Evolutionary conservation across 2,797 vertebrate genomes (phyloP), one percentile per base, ranked within the genome.

Genomic region (Diplodus puntazzo): DNA sequence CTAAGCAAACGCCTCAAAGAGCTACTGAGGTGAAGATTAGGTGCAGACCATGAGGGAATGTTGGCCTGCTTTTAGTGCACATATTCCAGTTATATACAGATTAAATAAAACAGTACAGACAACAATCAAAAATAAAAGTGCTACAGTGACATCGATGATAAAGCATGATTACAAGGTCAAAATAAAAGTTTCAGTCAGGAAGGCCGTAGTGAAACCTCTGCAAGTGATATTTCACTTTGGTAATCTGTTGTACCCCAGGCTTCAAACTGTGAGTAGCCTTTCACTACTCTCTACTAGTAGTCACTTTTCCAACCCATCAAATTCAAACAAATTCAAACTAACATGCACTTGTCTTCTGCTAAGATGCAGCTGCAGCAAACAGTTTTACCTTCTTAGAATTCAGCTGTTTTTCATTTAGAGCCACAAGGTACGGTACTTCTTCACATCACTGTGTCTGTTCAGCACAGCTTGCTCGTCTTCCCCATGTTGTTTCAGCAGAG

Each of bases 121-220:
- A 68, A 77, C 21, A 63, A 2, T 83, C 43, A 68, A 75, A 88
- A 88, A 75, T 25, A 82, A 92, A 95, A 90, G 90, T 92, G 90
- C 91, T 81, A 61, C 61, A 90, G 90, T 90, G 83, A 88, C 58
- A 62, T 49, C 0, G 2, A 86, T 23, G 50, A 73, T 72, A 60
- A 86, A 90, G 45, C 59, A 62, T 23, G 67, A 74, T 43, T 39
- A 85, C 54, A 42, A 67, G 18, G 39, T 68, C 6, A 27, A 72
- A 61, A 72, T 23, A 23, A 13, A 70, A 61, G 21, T 16, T 12
- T 52, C 8, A n/a, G 45, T 43, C 16, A 48, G 42, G 17, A 67
- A 45, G 30, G 21, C 43, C 20, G 42, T 25, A 6, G 25, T 46
- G 55, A 67, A 58, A 54, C n/a, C n/a, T 70, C 9, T 53, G 8